A percentile compares a stretch with the other conserved stretches of the same genome.
phyloP scores from a whole-genome alignment of 2,797 vertebrate genomes.

The Zalophus californianus region DNA sequence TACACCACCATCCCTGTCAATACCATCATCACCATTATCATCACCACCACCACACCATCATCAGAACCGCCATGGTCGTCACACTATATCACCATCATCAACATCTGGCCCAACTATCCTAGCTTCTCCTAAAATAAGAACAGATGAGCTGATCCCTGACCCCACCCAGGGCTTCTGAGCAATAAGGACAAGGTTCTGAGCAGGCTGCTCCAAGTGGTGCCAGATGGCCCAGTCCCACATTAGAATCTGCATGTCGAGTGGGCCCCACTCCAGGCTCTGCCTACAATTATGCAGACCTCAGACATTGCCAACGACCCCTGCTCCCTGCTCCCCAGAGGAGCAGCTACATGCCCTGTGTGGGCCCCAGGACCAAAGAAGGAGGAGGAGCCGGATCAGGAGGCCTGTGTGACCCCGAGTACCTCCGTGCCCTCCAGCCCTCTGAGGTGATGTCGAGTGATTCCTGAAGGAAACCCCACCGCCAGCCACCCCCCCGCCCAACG shows the following conservation, averaged over 20 bases:
- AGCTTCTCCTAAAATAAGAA: not conserved
- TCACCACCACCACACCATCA: not conserved
- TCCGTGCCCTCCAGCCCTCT: not conserved
- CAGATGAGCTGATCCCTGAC: not conserved
- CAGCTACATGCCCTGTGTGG: not conserved
- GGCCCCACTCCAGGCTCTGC: not conserved
- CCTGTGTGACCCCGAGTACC: not conserved
- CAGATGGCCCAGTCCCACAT: not conserved
- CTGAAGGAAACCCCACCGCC: not conserved
- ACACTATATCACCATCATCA: not conserved
- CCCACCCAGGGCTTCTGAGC: not conserved
- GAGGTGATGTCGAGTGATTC: not conserved
- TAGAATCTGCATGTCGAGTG: not conserved
- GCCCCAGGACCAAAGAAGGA: not conserved
- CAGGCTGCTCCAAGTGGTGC: not conserved
- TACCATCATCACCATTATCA: not conserved
- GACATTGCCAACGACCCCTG: not conserved
- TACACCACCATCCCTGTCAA: not conserved
- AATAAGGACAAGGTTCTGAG: not conserved
- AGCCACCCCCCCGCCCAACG: not conserved
- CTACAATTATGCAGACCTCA: not conserved
- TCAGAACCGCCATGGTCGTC: not conserved
- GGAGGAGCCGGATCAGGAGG: not conserved
- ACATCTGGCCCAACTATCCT: not conserved
- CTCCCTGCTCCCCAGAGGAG: not conserved